Base-by-base conservation (phyloP, 2,888 invertebrate species). In the Monoplex corrugatus region DNA sequence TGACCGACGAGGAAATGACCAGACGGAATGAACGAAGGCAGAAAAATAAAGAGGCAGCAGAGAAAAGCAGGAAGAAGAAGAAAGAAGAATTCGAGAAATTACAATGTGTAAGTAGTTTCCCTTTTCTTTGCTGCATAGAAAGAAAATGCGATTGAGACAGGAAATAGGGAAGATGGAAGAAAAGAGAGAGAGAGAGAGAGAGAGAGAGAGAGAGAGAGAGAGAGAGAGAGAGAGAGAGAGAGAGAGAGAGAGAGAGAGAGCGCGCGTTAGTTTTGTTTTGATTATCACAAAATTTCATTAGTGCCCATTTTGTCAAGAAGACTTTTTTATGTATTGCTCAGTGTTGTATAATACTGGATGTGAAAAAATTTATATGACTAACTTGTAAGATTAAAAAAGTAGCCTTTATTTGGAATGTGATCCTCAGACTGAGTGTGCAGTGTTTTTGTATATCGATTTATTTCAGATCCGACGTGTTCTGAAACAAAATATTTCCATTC, bases 31-130 rank as follows among this genome's bases (percentile, higher is more conserved):
- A 89, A 43, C 32, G 87, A 43, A 38, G 82, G n/a, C 43, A 78
- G 78, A 44, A 45, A 80, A 85, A 87, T 45, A 84, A 89, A 38
- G 82, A 87, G 45, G 84, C 82, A 5, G 87, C 82, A 10, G 85
- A 87, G 87, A 89, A 87, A 63, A 85, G 87, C 82, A 44, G 85
- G 63, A 87, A 89, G 43, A 87, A 84, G 87, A 87, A 87, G 85
- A 87, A 89, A 45, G 87, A 87, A 50, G 80, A 87, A 72, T 87
- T 83, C 44, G 50, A 75, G 44, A 84, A 84, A n/a, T 44, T 83
- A 28, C 82, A 87, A 44, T 38, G 23, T 19, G 85, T 87, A 82
- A 80, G 84, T 45, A 2, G 23, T 82, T 8, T 10, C 28, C 28
- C 5, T 43, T 43, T 5, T 43, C 28, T 43, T 75, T 35, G 19